Percentiles rank a stretch among this genome's conserved stretches.
Evolutionary conservation across 2,888 invertebrate species (phyloP).

Genomic region (Marronus borbonicus): DNA sequence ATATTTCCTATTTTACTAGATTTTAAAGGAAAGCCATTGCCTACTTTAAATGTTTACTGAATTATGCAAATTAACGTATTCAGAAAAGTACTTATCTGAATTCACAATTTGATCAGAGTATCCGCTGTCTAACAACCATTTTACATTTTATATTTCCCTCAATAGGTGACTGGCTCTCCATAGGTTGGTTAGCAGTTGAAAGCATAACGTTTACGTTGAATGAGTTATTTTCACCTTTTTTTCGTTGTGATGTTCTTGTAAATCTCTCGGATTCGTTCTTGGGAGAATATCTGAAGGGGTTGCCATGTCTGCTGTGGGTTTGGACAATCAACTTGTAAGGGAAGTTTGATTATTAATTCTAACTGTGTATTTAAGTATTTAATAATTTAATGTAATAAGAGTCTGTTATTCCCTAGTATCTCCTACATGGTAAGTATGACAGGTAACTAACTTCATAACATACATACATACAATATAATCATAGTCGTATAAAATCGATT

Average conservation of each 20-base stretch:
- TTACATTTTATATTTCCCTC: not conserved
- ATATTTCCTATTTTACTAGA: slow-evolving; percentile 11
- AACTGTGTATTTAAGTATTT: too few relatives aligned
- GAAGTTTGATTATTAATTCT: too few relatives aligned
- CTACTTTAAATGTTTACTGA: slow-evolving; percentile 50
- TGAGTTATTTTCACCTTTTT: not conserved
- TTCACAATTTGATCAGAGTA: slow-evolving; percentile 53
- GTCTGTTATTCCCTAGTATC: too few relatives aligned
- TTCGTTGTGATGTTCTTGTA: not conserved
- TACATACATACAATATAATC: too few relatives aligned
- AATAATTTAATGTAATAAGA: too few relatives aligned
- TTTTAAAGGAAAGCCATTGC: slow-evolving; percentile 30
- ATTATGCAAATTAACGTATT: slow-evolving; percentile 26
- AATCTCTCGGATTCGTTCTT: slow-evolving; percentile 2
- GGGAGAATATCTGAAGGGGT: not conserved
- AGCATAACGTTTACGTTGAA: not conserved
- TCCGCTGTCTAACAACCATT: slow-evolving; percentile 49
- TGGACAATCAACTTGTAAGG: too few relatives aligned
- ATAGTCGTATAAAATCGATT: too few relatives aligned
- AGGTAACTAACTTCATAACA: too few relatives aligned
- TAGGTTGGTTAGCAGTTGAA: not conserved
- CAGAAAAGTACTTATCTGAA: slow-evolving; percentile 48
- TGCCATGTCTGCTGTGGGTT: too few relatives aligned
- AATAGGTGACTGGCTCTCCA: not conserved
- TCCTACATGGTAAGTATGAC: too few relatives aligned